These are phyloP conservation scores for Sebastes steindachneri DNA, from an alignment of 2,797 vertebrate species.

Conservation along the genomic window DNA sequence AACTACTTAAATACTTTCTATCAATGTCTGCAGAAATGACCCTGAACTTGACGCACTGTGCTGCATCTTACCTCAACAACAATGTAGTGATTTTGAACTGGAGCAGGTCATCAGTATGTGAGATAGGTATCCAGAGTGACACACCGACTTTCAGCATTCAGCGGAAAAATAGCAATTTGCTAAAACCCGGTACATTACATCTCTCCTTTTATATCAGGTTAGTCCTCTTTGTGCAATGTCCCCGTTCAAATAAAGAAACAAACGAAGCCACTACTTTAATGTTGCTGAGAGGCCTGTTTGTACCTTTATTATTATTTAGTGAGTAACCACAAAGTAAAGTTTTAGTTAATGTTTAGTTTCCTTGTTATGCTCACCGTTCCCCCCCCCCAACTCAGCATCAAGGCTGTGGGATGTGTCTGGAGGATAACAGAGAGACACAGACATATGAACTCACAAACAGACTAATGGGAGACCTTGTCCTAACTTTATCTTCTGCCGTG, in stretches of 20 bases:
- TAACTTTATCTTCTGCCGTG: neutral
- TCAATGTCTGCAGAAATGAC: neutral
- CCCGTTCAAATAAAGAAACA: neutral
- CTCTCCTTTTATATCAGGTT: neutral
- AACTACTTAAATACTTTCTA: neutral
- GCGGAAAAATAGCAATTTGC: neutral
- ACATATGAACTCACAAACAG: neutral
- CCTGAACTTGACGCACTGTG: too few relatives aligned
- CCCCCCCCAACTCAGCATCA: neutral
- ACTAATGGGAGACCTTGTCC: constrained; percentile 9
- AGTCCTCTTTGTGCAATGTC: neutral
- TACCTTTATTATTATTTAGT: too few relatives aligned
- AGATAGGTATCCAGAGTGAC: neutral
- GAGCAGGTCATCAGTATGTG: neutral
- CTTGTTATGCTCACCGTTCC: neutral
- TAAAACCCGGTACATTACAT: neutral
- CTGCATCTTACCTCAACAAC: neutral
- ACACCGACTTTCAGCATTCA: neutral
- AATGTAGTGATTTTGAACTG: neutral
- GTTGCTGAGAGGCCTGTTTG: too few relatives aligned
- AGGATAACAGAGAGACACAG: neutral
- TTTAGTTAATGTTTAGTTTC: neutral
- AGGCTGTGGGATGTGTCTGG: neutral
- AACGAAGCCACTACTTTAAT: too few relatives aligned
- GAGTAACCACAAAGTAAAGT: neutral